phyloP scores from a whole-genome alignment of 2,888 invertebrate genomes.

The Isoperla grammatica region DNA sequence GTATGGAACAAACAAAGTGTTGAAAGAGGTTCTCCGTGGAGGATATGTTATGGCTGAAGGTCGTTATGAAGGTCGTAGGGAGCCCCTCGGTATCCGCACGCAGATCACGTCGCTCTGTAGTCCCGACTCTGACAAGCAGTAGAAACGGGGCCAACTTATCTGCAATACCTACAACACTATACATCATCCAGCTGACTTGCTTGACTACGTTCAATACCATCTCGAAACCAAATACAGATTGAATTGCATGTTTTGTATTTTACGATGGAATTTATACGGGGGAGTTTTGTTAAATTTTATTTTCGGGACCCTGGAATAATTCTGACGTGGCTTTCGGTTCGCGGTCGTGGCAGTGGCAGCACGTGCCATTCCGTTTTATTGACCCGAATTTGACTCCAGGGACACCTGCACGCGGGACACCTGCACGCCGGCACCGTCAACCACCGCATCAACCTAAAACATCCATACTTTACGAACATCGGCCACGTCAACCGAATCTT shows the following conservation, averaged over 20 bases:
- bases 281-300: background rate
- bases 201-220: background rate
- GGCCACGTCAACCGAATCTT: no score
- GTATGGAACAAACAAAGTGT: no score
- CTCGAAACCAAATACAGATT: constrained; percentile 1
- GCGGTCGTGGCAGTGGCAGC: background rate
- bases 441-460: no score
- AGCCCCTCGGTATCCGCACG: no score
- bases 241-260: background rate
- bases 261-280: background rate
- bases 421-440: no score
- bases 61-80: no score
- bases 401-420: no score
- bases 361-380: constrained; percentile 11
- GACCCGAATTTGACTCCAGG: background rate
- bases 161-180: constrained; percentile 14
- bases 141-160: constrained; percentile 16
- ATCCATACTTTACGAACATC: no score
- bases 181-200: background rate
- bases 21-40: no score
- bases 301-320: background rate
- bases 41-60: no score
- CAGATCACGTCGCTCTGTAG: no score
- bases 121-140: background rate
- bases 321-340: background rate